Evolutionary conservation across 2,113 vertebrate genomes (phyloP).

Genomic region (Hemiscyllium ocellatum): DNA sequence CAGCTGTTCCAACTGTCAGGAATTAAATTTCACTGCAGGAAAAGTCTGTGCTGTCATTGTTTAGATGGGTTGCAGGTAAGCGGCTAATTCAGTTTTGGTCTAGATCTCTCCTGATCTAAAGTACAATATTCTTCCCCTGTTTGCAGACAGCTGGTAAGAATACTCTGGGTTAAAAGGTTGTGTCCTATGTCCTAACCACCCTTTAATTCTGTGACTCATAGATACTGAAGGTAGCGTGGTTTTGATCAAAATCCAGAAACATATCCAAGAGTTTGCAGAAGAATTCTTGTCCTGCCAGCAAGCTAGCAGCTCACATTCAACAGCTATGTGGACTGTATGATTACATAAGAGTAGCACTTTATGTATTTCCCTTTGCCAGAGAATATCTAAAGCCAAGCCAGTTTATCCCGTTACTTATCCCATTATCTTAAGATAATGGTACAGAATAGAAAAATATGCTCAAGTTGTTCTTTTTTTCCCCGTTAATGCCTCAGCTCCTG

Average conservation of each 20-base stretch:
- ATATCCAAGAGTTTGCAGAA: neutral
- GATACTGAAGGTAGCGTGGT: neutral
- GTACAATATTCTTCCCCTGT: neutral
- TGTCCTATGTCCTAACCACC: neutral
- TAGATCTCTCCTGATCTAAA: neutral
- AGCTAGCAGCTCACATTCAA: neutral
- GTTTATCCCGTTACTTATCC: neutral
- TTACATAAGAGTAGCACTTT: neutral
- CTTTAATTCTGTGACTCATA: neutral
- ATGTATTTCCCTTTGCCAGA: too few relatives aligned
- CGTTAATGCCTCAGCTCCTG: neutral
- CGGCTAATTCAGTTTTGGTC: neutral
- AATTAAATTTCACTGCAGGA: slow-evolving; percentile 16
- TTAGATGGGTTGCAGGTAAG: neutral
- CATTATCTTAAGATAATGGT: neutral
- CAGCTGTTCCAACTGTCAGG: neutral
- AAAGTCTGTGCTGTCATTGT: neutral
- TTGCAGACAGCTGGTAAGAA: neutral
- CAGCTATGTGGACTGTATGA: too few relatives aligned
- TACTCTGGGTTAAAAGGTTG: neutral
- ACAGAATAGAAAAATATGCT: neutral
- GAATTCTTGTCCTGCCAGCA: neutral
- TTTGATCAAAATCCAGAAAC: neutral
- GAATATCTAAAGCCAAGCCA: neutral
- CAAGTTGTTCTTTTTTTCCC: neutral